Evolutionary conservation across 2,797 vertebrate species (phyloP).

Genomic region (Dicrostonyx torquatus): DNA sequence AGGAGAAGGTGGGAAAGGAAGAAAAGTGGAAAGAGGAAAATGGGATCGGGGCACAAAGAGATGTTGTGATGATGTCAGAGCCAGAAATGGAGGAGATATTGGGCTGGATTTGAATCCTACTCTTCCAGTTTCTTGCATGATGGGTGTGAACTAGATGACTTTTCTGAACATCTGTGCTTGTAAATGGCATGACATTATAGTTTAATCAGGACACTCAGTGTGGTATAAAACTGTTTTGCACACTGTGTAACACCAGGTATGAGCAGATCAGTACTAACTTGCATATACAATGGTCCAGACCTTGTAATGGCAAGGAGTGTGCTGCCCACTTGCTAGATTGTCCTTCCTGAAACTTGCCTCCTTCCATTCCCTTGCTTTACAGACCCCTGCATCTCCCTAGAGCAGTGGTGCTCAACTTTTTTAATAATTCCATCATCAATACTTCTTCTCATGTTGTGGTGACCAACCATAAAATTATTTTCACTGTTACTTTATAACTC

Average conservation of each 20-base stretch:
- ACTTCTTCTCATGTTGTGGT: background rate
- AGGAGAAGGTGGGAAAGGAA: too few relatives aligned
- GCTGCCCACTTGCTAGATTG: background rate
- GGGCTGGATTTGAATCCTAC: background rate
- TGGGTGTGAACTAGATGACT: background rate
- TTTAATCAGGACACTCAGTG: background rate
- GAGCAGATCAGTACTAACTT: background rate
- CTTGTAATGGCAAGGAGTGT: background rate
- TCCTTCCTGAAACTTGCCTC: background rate
- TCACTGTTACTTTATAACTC: background rate
- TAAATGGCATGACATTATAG: background rate
- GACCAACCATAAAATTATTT: background rate
- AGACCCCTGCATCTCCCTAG: background rate
- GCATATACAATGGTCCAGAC: background rate
- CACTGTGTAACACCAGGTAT: background rate
- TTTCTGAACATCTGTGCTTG: background rate
- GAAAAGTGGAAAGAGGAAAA: background rate
- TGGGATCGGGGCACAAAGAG: fast-evolving
- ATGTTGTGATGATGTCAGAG: background rate
- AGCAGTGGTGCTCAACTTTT: background rate
- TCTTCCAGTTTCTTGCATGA: background rate
- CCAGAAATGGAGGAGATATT: background rate
- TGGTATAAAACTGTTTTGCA: background rate
- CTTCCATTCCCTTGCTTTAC: background rate
- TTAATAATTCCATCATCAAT: background rate